Evolutionary conservation across 2,113 vertebrate genomes (phyloP), one percentile per base, ranked within the genome.

Genomic region (Barbus barbus): DNA sequence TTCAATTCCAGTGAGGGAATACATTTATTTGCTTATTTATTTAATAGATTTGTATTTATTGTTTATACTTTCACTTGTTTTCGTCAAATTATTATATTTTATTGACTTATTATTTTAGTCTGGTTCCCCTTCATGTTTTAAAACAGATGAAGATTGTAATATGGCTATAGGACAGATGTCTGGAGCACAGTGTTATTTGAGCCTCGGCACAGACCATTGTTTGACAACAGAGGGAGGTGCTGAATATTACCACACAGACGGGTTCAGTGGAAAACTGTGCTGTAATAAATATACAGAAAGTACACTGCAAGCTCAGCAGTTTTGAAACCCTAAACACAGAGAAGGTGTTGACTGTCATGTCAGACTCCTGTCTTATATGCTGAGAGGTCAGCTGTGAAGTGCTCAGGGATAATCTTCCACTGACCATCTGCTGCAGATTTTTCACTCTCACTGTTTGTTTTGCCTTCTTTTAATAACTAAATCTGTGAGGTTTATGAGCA

Each of bases 341-440:
- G 44, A 44, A 75, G 60, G 60, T 67, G 60, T 80, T 33, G 24
- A 80, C 14, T 22, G 60, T 63, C 24, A 33, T 28, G 44, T 65
- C 46, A 13, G 28, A 31, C n/a, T 26, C 9, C 38, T 63, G 58
- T 79, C 24, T 11, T 9, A 7, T 24, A 41, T 24, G 12, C 22
- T 44, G 24, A 63, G 36, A n/a, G 78, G 63, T 82, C 80, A 71
- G 28, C 80, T 82, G 80, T 38, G 31, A 82, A 69, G 65, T 24
- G 28, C 56, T 51, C 20, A 56, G 14, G 80, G 88, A 92, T 92
- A 89, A 92, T 91, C 90, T 90, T 78, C 78, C 73, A 51, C 1
- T 0, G 44, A 86, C 88, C 91, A 93, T 93, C 90, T 93, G 91
- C 84, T 91, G 84, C 88, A 89, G 88, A 90, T 89, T 89, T 58